A percentile compares a stretch with the other conserved stretches of the same genome.
These are phyloP conservation scores for Caenorhabditis macrosperma DNA, from an alignment of 2,888 invertebrate species.

Conservation along the genomic window DNA sequence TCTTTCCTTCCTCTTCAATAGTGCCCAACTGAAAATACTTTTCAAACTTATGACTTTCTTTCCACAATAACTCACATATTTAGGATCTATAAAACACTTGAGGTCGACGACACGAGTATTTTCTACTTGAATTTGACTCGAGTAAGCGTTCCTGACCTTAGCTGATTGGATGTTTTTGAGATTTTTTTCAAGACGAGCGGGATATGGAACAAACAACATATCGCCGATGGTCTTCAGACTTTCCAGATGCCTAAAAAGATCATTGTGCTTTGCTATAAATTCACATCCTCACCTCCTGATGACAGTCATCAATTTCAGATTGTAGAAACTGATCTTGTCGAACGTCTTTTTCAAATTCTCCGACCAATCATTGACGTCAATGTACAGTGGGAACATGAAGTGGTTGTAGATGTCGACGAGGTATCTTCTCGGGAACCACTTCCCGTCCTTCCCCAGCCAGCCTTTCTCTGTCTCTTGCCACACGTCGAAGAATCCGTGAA, in stretches of 20 bases:
- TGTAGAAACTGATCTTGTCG: constrained; percentile 28
- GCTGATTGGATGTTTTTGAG: not conserved
- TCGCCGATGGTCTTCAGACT: not conserved
- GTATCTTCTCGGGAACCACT: constrained; percentile 17
- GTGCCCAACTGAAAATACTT: no score
- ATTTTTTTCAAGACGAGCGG: not conserved
- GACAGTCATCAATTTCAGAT: constrained; percentile 4
- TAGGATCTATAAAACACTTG: no score
- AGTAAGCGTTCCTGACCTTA: not conserved
- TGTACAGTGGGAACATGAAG: constrained; percentile 29
- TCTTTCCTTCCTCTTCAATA: not conserved
- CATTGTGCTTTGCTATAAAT: no score
- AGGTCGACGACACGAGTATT: not conserved
- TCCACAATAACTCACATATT: no score
- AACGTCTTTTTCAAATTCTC: constrained; percentile 8
- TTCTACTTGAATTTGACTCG: not conserved
- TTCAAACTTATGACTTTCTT: no score
- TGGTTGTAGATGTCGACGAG: constrained; percentile 38
- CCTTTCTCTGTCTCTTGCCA: constrained; percentile 8
- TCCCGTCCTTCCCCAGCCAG: constrained; percentile 5
- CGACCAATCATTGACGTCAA: not conserved
- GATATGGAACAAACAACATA: not conserved
- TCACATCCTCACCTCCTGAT: no score
- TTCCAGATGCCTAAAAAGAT: not conserved
- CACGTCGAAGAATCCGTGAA: constrained; percentile 39